Percentiles rank a stretch among this genome's conserved stretches.
Evolutionary conservation across 2,113 vertebrate species (phyloP).

Genomic region (Cervus canadensis): DNA sequence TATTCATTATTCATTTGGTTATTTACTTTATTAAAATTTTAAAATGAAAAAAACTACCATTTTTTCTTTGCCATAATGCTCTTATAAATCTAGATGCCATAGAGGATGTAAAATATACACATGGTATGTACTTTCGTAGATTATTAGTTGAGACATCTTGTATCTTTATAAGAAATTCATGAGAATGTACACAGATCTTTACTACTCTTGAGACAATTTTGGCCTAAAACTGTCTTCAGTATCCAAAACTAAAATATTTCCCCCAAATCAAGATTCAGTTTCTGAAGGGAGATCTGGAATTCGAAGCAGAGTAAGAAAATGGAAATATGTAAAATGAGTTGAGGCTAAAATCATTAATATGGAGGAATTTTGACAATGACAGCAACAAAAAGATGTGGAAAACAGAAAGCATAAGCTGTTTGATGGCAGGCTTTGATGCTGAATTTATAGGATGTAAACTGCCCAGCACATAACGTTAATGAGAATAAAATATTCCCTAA

Average conservation of each 20-base stretch:
- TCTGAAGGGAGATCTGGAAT: background rate
- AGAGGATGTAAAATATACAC: background rate
- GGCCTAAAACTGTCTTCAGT: background rate
- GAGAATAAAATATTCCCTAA: background rate
- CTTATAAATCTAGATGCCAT: background rate
- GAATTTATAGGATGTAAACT: background rate
- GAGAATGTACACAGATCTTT: background rate
- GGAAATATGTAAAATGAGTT: background rate
- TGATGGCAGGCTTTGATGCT: background rate
- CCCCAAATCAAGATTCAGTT: background rate
- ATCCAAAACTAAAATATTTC: background rate
- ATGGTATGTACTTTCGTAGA: background rate
- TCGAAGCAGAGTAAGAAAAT: background rate
- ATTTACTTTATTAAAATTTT: conserved; percentile 37
- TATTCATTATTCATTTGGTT: conserved; percentile 39
- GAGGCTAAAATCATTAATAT: background rate
- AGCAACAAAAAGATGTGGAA: background rate
- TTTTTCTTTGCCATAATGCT: background rate
- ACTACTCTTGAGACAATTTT: background rate
- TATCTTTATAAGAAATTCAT: background rate
- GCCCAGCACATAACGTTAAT: background rate
- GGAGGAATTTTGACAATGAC: background rate
- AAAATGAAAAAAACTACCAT: background rate
- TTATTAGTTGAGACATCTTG: background rate
- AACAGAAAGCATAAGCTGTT: background rate